phyloP scores from a whole-genome alignment of 2,797 vertebrate genomes.

The Scarus forsteni region DNA sequence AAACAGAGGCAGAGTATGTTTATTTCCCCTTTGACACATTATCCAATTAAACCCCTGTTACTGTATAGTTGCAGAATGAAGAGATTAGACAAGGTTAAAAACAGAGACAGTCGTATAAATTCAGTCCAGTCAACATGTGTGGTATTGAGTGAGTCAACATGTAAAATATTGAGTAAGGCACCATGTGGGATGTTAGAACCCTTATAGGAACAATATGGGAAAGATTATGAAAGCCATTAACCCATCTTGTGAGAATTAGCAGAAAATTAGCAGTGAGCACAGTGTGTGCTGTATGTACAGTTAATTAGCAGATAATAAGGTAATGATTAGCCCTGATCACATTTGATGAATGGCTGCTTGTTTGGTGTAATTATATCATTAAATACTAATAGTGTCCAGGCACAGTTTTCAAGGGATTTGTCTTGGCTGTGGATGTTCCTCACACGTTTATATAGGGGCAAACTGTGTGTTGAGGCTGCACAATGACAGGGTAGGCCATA shows the following conservation, averaged over 20 bases:
- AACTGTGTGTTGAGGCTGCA: conserved; percentile 27
- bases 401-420: conserved; percentile 59
- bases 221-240: conserved; percentile 69
- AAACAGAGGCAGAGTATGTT: conserved; percentile 66
- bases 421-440: conserved; percentile 56
- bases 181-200: conserved; percentile 40
- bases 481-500: too few relatives aligned
- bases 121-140: conserved; percentile 11
- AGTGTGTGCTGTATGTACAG: conserved; percentile 67
- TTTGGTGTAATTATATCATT: conserved; percentile 71
- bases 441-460: conserved; percentile 62
- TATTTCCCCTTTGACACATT: conserved; percentile 24
- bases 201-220: conserved; percentile 63
- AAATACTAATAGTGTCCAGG: conserved; percentile 62
- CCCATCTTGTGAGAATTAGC: conserved; percentile 64
- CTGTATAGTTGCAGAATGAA: conserved; percentile 3
- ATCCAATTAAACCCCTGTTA: conserved; percentile 22
- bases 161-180: conserved; percentile 24
- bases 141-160: conserved; percentile 6
- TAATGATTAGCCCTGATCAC: conserved; percentile 59
- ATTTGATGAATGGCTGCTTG: conserved; percentile 72
- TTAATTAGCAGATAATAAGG: conserved; percentile 70
- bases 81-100: conserved; percentile 12
- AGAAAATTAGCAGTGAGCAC: conserved; percentile 58
- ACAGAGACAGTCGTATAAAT: neutral